phyloP scores from a whole-genome alignment of 2,888 invertebrate genomes.

The Caenorhabditis afra region DNA sequence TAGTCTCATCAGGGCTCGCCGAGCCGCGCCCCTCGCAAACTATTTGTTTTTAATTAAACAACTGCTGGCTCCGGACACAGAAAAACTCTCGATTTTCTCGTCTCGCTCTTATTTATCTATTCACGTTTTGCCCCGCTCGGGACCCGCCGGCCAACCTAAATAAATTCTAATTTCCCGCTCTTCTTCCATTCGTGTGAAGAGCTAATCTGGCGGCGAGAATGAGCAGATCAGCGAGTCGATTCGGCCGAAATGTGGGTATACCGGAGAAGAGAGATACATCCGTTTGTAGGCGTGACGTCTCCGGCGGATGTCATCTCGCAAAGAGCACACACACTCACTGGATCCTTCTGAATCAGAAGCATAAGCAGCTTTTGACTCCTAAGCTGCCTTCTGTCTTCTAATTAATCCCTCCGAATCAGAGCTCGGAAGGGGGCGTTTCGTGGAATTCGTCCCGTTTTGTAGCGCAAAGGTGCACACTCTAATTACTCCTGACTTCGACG shows the following conservation, averaged over 20 bases:
- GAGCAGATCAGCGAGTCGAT: background rate
- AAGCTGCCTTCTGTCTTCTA: slow-evolving; percentile 5
- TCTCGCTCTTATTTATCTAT: slow-evolving; percentile 8
- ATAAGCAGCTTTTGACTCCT: slow-evolving; percentile 15
- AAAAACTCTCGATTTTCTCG: background rate
- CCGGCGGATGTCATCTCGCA: background rate
- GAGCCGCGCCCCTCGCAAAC: slow-evolving; percentile 5
- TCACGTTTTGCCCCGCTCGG: background rate
- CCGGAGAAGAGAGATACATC: too few species aligned
- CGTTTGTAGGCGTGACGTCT: slow-evolving; percentile 1
- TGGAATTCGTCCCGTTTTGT: background rate
- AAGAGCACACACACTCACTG: too few species aligned
- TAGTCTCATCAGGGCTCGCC: slow-evolving; percentile 44
- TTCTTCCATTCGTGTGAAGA: background rate
- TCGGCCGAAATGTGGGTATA: too few species aligned
- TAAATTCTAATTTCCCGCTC: slow-evolving; percentile 3
- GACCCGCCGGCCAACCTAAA: slow-evolving; percentile 5
- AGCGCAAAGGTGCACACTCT: background rate
- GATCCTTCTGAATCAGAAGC: too few species aligned
- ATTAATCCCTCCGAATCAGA: slow-evolving; percentile 9
- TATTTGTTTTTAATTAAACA: slow-evolving; percentile 57
- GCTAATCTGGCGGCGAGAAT: background rate
- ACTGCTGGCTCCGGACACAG: slow-evolving; percentile 11
- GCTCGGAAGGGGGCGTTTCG: background rate
- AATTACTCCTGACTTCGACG: too few species aligned